Base-by-base conservation (phyloP, 2,113 vertebrate species). In the Bos taurus region DNA sequence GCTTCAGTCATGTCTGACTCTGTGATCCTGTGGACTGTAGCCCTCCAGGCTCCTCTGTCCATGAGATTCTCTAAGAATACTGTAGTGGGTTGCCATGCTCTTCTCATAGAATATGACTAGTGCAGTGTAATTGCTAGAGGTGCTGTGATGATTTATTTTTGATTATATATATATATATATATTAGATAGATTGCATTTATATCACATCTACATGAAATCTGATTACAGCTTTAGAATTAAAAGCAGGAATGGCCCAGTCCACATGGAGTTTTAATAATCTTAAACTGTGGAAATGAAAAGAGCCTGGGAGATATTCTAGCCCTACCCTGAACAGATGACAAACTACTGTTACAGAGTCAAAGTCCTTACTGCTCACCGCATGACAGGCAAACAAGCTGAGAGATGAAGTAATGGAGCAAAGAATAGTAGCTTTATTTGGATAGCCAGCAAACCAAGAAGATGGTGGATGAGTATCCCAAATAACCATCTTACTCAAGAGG, bases 151-250 rank as follows among this genome's bases (percentile, higher is more conserved):
- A 40, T 71, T 71, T 71, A 40, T 40, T 40, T 23, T 71, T 71
- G 25, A 83, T 43, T 83, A 40, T 16, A 43, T 43, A 40, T n/a
- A 2, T n/a, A 11, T 54, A 8, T 19, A 21, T 11, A 74, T 74
- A 33, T 36, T 50, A 48, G 64, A 81, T 57, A 52, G 9, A 28
- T n/a, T 84, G n/a, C 16, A 46, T 28, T 74, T 57, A 9, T 84
- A 6, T 50, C 2, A 0, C 77, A 54, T 23, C 33, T 43, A 17
- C 0, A 2, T 60, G 36, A 86, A 89, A 87, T 62, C 4, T 60
- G 48, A 60, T n/a, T 40, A 56, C 6, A 82, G 40, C 23, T 92
- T 88, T 62, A 50, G 96, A 92, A 77, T 40, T n/a, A 84, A 56
- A 60, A 83, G 57, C 40, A 3, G 23, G 86, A 80, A 59, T 64